Conservation (phyloP, 2,113 vertebrate species). For the Hemiscyllium ocellatum region DNA sequence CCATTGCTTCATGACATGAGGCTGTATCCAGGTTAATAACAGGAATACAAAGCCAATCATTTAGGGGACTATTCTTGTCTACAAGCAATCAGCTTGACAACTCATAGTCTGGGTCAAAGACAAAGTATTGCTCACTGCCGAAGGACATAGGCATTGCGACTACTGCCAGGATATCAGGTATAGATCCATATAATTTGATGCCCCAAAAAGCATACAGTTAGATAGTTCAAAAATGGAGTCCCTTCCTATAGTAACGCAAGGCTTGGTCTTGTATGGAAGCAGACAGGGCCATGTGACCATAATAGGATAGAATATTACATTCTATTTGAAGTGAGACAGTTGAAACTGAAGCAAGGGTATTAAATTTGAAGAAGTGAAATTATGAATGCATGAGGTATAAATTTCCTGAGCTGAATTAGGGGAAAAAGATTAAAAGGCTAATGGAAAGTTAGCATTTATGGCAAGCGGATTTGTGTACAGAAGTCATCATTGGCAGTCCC, state of each 20-base stretch:
- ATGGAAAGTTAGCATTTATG: no score
- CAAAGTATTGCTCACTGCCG: not conserved
- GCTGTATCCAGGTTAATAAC: not conserved
- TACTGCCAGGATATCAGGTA: not conserved
- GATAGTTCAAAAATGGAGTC: not conserved
- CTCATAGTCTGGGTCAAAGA: not conserved
- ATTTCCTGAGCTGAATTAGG: no score
- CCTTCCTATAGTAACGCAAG: not conserved
- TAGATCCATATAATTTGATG: not conserved
- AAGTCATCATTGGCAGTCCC: no score
- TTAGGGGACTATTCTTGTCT: not conserved
- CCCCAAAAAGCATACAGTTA: not conserved
- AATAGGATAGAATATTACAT: no score
- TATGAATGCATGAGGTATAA: no score
- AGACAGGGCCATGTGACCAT: not conserved
- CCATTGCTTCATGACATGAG: not conserved
- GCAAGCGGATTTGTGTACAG: no score
- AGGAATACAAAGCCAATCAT: not conserved
- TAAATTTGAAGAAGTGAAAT: no score
- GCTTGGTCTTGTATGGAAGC: not conserved
- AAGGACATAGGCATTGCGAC: not conserved
- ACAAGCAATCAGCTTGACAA: not conserved
- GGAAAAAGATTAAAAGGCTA: no score
- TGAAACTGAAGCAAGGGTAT: no score
- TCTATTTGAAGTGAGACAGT: no score